Percentiles rank a stretch among this genome's conserved stretches.
These are phyloP conservation scores for Actinemys pallida DNA, from an alignment of 2,113 vertebrate species.

Conservation along the genomic window DNA sequence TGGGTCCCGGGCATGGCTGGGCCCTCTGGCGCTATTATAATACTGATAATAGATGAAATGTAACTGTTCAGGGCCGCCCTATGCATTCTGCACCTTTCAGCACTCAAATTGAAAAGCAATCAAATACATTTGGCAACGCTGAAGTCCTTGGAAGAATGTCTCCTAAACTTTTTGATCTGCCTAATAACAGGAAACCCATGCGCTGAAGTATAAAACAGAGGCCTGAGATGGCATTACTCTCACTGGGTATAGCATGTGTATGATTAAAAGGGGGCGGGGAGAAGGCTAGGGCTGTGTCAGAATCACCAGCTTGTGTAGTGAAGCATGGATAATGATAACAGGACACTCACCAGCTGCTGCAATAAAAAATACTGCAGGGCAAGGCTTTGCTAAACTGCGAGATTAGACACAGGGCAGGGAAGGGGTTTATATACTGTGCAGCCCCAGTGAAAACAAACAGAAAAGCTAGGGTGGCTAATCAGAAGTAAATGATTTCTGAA, in stretches of 20 bases:
- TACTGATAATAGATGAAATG: neutral
- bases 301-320: neutral
- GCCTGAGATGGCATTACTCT: neutral
- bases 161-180: neutral
- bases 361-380: neutral
- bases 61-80: neutral
- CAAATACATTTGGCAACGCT: neutral
- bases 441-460: neutral
- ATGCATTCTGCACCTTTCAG: neutral
- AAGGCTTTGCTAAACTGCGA: neutral
- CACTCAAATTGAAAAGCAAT: neutral
- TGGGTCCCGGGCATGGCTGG: neutral
- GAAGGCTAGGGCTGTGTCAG: neutral
- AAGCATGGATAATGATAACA: neutral
- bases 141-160: neutral
- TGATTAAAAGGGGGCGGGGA: neutral
- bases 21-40: neutral
- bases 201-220: neutral
- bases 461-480: neutral
- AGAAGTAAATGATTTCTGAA: conserved; percentile 55
- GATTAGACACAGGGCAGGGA: neutral
- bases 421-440: neutral
- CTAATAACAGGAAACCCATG: neutral
- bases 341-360: neutral
- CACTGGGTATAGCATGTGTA: neutral